Percentiles rank a stretch among this genome's conserved stretches.
Conservation (phyloP, 2,888 invertebrate species). For the Matsumyia berberina region DNA sequence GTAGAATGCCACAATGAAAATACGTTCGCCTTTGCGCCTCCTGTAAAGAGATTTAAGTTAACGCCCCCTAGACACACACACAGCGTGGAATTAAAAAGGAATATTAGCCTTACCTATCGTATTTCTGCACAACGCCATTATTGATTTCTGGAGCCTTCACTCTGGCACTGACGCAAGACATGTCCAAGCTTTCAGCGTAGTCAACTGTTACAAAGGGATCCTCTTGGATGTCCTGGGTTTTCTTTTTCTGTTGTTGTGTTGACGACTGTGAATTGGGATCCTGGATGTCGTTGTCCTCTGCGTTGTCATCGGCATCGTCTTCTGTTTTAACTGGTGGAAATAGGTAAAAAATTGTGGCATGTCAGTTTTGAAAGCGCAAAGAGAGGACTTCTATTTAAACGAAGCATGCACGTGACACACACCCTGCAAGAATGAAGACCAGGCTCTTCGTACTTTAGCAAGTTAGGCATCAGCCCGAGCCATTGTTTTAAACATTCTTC, state of each 20-base stretch:
- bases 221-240: conserved; percentile 80
- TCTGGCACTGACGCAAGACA: conserved; percentile 82
- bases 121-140: conserved; percentile 82
- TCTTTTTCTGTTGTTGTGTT: conserved; percentile 77
- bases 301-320: conserved; percentile 74
- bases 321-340: conserved; percentile 49
- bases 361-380: no score
- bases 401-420: no score
- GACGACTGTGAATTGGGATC: conserved; percentile 17
- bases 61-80: background rate
- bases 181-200: conserved; percentile 81
- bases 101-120: conserved; percentile 78
- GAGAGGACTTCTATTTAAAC: no score
- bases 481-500: no score
- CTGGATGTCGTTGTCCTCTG: conserved; percentile 39
- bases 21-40: conserved; percentile 83
- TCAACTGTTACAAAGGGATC: conserved; percentile 80
- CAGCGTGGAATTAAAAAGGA: background rate
- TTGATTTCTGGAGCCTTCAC: conserved; percentile 83
- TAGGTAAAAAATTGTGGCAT: no score
- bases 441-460: no score
- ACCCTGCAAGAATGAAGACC: no score
- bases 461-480: no score
- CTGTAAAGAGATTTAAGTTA: conserved; percentile 63
- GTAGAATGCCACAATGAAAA: conserved; percentile 86